Evolutionary conservation across 2,888 invertebrate species (phyloP), one percentile per base, ranked within the genome.

Genomic region (Slavum lentiscoides): DNA sequence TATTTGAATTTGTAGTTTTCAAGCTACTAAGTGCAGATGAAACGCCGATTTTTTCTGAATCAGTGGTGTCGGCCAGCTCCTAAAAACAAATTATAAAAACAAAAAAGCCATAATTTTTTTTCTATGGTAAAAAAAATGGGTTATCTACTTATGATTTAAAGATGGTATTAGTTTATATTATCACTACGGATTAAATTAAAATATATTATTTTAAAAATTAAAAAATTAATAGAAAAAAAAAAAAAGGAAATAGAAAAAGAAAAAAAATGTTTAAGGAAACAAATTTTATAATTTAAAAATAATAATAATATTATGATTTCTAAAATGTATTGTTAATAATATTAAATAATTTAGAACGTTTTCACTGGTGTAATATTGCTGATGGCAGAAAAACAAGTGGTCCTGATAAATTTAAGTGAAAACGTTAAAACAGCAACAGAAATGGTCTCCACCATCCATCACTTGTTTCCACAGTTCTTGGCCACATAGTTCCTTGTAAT

Each of bases 381-480:
- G 21, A 39, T 43, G 39, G 80, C 30, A 70, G 80, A 80, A 80
- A 80, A 70, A 80, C 80, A 70, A 39, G 43, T 55, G 70, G 30
- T 80, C 23, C 64, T 80, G 80, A 80, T 80, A 80, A 64, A 80
- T n/a, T 70, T 70, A 80, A 72, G 64, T 72, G 39, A 72, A 80
- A 70, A 70, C 23, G 58, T 53, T 13, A 49, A 61, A 64, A 64
- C 30, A 43, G 77, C 64, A 70, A 19, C 7, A 55, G 43, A 75
- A 67, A 58, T 58, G 53, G 30, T 62, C 7, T 67, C 58, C 66
- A 58, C 9, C 13, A 21, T 74, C 64, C 30, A 55, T 64, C 64
- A 43, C n/a, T 39, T 55, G 23, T 39, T 19, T 64, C 62, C 72
- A 58, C 21, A 11, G 6, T 70, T 21, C 64, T 53, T 39, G 49